A percentile compares a stretch with the other conserved stretches of the same genome.
These are phyloP conservation scores for Agrotis puta DNA, from an alignment of 2,888 invertebrate species.

Conservation along the genomic window DNA sequence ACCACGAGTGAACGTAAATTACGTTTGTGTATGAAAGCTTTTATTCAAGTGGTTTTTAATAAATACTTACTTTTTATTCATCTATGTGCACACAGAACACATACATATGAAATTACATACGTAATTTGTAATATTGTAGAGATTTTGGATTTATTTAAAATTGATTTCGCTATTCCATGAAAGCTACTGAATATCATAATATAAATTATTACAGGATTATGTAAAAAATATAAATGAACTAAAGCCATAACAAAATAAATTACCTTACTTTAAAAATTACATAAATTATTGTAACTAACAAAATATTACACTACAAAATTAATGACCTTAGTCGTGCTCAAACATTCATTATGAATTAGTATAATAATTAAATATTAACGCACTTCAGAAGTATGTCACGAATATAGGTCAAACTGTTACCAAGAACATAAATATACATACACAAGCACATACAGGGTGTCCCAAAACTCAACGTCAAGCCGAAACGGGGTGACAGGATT, in stretches of 20 bases:
- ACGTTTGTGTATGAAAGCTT: conserved; percentile 13
- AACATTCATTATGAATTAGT: conserved; percentile 1
- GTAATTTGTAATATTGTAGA: not conserved
- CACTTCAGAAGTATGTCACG: conserved; percentile 32
- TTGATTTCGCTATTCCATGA: not conserved
- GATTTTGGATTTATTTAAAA: not conserved
- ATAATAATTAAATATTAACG: conserved; percentile 19
- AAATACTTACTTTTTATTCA: not conserved
- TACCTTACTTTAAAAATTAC: not conserved
- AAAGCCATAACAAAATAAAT: not conserved
- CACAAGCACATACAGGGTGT: not conserved
- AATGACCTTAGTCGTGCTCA: not conserved
- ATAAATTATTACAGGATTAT: not conserved
- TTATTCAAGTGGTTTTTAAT: conserved; percentile 13
- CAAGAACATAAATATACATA: not conserved
- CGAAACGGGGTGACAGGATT: too few relatives aligned
- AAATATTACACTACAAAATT: not conserved
- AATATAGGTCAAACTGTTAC: conserved; percentile 33
- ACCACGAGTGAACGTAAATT: not conserved
- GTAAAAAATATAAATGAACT: not conserved
- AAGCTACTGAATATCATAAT: not conserved
- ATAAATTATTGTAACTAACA: not conserved
- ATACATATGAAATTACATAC: not conserved
- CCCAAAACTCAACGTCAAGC: too few relatives aligned
- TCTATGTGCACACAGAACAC: too few relatives aligned